phyloP scores from a whole-genome alignment of 2,797 vertebrate species.

The Rachycentron canadum region DNA sequence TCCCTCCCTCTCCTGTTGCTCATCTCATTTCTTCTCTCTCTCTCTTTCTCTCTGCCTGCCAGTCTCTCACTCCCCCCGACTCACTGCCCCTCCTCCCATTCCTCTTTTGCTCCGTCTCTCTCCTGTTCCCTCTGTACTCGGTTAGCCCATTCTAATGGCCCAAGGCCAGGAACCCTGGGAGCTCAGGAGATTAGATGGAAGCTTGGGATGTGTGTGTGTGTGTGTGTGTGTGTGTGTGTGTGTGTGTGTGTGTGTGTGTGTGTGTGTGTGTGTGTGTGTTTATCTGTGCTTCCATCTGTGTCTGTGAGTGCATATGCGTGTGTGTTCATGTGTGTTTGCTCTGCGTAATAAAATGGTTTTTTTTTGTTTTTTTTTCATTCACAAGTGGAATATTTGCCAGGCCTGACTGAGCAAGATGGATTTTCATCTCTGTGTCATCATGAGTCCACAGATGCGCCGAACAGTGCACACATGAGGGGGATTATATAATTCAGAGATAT shows the following conservation, averaged over 20 bases:
- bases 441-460: conserved; percentile 63
- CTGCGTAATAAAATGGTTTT: conserved; percentile 42
- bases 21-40: conserved; percentile 33
- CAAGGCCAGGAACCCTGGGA: conserved; percentile 76
- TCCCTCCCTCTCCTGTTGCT: conserved; percentile 29
- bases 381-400: conserved; percentile 63
- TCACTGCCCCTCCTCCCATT: conserved; percentile 5
- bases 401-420: conserved; percentile 56
- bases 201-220: conserved; percentile 28
- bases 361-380: conserved; percentile 47
- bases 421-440: conserved; percentile 64
- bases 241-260: conserved; percentile 32
- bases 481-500: conserved; percentile 63
- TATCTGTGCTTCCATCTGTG: conserved; percentile 46
- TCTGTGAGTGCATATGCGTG: background rate
- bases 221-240: conserved; percentile 26
- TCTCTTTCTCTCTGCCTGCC: conserved; percentile 20
- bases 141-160: conserved; percentile 77
- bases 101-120: conserved; percentile 32
- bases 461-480: conserved; percentile 53
- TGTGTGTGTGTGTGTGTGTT: conserved; percentile 13
- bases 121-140: conserved; percentile 50
- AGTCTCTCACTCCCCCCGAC: background rate
- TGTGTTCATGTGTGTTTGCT: conserved; percentile 14
- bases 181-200: conserved; percentile 76